phyloP scores from a whole-genome alignment of 2,113 vertebrate genomes.

The Athene noctua region DNA sequence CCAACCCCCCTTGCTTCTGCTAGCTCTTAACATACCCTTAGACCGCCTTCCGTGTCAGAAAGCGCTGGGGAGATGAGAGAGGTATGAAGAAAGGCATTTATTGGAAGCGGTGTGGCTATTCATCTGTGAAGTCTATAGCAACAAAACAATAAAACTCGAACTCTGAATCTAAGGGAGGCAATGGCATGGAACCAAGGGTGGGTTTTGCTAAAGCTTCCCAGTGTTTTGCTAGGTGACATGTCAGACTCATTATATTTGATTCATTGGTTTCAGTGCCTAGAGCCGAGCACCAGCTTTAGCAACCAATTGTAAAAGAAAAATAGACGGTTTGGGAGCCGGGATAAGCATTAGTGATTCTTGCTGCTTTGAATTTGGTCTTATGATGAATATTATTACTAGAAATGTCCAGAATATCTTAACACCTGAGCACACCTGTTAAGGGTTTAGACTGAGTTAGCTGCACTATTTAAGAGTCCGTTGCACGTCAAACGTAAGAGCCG shows the following conservation, averaged over 20 bases:
- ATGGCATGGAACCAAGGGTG: constrained; percentile 6
- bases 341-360: neutral
- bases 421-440: neutral
- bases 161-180: neutral
- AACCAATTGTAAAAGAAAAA: neutral
- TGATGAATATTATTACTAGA: neutral
- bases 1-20: neutral
- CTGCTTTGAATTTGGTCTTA: neutral
- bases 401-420: neutral
- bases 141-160: constrained; percentile 54
- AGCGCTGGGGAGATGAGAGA: neutral
- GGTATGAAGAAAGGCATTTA: neutral
- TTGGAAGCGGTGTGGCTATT: neutral
- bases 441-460: neutral
- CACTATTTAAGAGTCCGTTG: neutral
- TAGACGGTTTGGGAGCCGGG: neutral
- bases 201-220: constrained; percentile 2
- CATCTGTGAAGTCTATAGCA: constrained; percentile 53
- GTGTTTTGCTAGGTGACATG: constrained; percentile 38
- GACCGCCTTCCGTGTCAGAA: neutral
- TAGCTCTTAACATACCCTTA: neutral
- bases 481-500: neutral
- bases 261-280: constrained; percentile 31
- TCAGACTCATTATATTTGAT: constrained; percentile 64
- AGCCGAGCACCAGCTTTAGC: constrained; percentile 24